A percentile compares a stretch with the other conserved stretches of the same genome.
phyloP scores from a whole-genome alignment of 2,888 invertebrate species.

The Myathropa florea region DNA sequence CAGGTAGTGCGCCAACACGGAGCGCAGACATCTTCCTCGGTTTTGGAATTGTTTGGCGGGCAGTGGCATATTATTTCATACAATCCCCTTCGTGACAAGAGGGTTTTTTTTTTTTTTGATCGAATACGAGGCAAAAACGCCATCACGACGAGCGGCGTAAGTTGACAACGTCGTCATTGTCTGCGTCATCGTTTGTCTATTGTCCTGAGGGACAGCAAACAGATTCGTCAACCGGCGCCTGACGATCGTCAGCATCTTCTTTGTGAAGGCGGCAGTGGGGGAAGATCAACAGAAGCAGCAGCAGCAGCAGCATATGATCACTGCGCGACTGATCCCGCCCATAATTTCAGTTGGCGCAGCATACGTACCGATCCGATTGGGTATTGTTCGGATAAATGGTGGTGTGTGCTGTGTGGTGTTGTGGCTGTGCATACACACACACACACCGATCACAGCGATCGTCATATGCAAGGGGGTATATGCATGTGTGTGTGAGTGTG shows the following conservation, averaged over 20 bases:
- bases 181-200: not conserved
- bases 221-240: not conserved
- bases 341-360: conserved; percentile 35
- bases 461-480: not conserved
- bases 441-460: too few relatives aligned
- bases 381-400: conserved; percentile 14
- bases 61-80: not conserved
- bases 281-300: not conserved
- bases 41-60: not conserved
- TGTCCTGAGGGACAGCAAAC: not conserved
- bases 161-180: not conserved
- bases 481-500: not conserved
- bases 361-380: conserved; percentile 55
- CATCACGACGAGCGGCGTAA: not conserved
- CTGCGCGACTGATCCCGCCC: conserved; percentile 45
- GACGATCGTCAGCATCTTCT: not conserved
- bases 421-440: not conserved
- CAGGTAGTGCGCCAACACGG: conserved; percentile 1
- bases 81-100: too few relatives aligned
- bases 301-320: not conserved
- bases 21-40: conserved; percentile 18
- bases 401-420: not conserved
- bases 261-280: not conserved
- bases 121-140: not conserved
- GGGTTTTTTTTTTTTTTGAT: not conserved